Base-by-base conservation (phyloP, 2,888 invertebrate species). In the Habroteleia sp. region DNA sequence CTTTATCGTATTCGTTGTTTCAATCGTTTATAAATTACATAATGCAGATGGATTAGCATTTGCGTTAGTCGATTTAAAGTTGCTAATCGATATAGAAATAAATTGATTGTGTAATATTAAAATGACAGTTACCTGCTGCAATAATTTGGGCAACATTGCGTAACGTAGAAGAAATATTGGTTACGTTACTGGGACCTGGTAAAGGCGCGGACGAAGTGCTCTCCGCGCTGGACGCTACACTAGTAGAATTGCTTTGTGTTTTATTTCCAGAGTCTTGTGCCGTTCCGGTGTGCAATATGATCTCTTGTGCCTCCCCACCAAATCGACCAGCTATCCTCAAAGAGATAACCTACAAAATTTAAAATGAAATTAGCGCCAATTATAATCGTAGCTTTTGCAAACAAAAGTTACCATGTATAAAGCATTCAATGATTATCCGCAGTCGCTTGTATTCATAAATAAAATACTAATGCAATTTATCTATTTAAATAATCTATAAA, bases 271-370 rank as follows among this genome's bases (percentile, higher is more conserved):
- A 80, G 27, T 88, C 87, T 78, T 88, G 89, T 81, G 89, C 86
- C 82, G 89, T 86, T 76, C 87, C 90, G 52, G 92, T 92, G 81
- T 91, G 90, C 78, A 93, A 88, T 77, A 93, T 90, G 80, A 94
- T 92, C 89, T 95, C 94, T 85, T 94, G 94, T 17, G 92, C 90
- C 84, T 93, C 93, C 76, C 92, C 92, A 74, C 91, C 92, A 85
- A 91, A 91, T 60, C 91, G 90, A 78, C 92, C 92, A 78, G 91
- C 93, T 89, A 92, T 90, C 77, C 92, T 91, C 79, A 93, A 86
- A 7, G 92, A 92, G 82, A 93, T 92, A 74, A 92, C 90, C 90
- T 91, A 79, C 1, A 39, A 79, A 20, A 65, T 35, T 62, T 48
- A 39, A 6, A n/a, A 20, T 17, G 31, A 25, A 11, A 56, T 14